Evolutionary conservation across 2,888 invertebrate species (phyloP).

Genomic region (Lasius platythorax): DNA sequence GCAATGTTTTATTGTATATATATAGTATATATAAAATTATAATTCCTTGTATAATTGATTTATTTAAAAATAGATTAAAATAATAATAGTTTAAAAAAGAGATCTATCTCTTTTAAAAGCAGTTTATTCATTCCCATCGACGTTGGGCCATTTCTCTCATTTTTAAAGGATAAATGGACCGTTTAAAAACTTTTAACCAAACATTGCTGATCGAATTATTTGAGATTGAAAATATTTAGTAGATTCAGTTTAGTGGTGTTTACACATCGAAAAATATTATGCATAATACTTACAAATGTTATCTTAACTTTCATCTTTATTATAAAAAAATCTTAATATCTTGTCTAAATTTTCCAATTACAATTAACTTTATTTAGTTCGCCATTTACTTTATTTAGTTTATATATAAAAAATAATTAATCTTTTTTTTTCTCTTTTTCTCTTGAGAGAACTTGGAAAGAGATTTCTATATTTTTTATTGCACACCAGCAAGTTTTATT

Average conservation of each 20-base stretch:
- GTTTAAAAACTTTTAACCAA: neutral
- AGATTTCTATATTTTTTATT: slow-evolving; percentile 10
- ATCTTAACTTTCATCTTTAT: neutral
- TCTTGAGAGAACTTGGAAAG: neutral
- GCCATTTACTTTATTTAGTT: neutral
- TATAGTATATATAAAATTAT: neutral
- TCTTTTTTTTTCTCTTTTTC: neutral
- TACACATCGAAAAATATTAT: neutral
- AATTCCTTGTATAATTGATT: neutral
- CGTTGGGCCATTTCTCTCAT: neutral
- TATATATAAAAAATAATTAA: neutral
- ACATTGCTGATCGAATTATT: neutral
- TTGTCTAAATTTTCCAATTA: neutral
- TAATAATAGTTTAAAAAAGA: neutral
- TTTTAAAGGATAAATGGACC: neutral
- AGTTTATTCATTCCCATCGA: neutral
- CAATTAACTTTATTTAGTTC: neutral
- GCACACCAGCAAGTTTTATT: slow-evolving; percentile 7
- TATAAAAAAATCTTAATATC: neutral
- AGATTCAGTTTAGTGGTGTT: neutral
- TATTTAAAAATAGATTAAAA: neutral
- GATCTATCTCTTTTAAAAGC: neutral
- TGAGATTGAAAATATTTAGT: slow-evolving; percentile 1
- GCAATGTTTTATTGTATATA: no score
- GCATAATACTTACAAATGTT: neutral